Percentiles rank a stretch among this genome's conserved stretches.
These are phyloP conservation scores for Amblyjoppa proteus DNA, from an alignment of 2,888 invertebrate species.

Conservation along the genomic window DNA sequence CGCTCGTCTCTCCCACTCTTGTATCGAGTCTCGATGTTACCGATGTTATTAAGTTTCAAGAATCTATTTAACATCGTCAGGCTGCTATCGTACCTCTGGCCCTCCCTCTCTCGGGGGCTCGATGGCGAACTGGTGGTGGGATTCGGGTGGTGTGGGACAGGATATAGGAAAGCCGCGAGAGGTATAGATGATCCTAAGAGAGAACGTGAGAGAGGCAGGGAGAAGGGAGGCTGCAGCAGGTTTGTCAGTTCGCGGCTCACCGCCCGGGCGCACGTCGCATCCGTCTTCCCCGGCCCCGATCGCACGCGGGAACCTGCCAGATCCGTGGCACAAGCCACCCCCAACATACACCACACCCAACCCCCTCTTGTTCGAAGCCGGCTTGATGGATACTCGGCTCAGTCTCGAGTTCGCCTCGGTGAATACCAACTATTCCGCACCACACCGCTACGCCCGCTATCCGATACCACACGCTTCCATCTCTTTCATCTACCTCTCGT, in stretches of 20 bases:
- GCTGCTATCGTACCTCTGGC: conserved; percentile 67
- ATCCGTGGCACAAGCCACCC: conserved; percentile 71
- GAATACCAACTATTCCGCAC: conserved; percentile 64
- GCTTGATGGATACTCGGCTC: conserved; percentile 69
- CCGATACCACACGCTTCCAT: conserved; percentile 7
- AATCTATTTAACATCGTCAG: conserved; percentile 76
- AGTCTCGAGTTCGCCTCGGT: conserved; percentile 66
- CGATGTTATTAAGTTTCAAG: conserved; percentile 73
- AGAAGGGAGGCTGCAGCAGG: conserved; percentile 74
- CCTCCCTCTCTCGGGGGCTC: conserved; percentile 16
- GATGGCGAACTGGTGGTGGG: conserved; percentile 10
- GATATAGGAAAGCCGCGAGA: conserved; percentile 41
- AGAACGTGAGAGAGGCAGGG: conserved; percentile 61
- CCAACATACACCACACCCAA: conserved; percentile 28
- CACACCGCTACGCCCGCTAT: conserved; percentile 24
- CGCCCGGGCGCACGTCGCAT: conserved; percentile 73
- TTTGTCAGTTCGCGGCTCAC: conserved; percentile 75
- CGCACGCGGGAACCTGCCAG: conserved; percentile 62
- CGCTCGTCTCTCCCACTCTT: not conserved
- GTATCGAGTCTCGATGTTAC: not conserved
- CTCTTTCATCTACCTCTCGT: conserved; percentile 57
- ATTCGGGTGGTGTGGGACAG: not conserved
- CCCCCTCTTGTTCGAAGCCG: conserved; percentile 66
- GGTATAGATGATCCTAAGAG: conserved; percentile 30
- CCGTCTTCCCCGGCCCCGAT: conserved; percentile 64